phyloP scores from a whole-genome alignment of 2,888 invertebrate genomes.

The Augiades crinisus region DNA sequence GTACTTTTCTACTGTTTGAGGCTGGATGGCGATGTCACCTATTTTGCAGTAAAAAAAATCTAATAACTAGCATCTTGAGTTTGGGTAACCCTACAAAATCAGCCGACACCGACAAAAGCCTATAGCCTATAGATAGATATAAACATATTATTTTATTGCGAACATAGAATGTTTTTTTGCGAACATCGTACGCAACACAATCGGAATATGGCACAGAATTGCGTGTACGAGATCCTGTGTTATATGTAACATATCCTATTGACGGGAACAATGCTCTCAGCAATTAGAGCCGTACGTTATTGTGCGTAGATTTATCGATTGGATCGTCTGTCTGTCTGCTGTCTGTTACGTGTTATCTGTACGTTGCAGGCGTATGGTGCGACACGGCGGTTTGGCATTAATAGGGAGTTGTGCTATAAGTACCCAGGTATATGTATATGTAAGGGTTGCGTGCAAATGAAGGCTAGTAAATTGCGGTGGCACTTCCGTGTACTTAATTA shows the following conservation, averaged over 20 bases:
- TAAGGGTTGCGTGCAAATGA: too few relatives aligned
- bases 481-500: too few relatives aligned
- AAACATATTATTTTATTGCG: not conserved
- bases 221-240: not conserved
- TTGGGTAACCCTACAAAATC: too few relatives aligned
- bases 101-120: not conserved
- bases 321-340: slow-evolving; percentile 37
- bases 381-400: not conserved
- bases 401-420: not conserved
- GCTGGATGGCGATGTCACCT: too few relatives aligned
- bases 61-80: too few relatives aligned
- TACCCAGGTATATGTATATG: not conserved
- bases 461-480: too few relatives aligned
- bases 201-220: slow-evolving; percentile 11
- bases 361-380: not conserved
- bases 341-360: slow-evolving; percentile 15
- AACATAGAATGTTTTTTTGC: too few relatives aligned
- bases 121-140: not conserved
- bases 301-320: slow-evolving; percentile 43
- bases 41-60: too few relatives aligned
- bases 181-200: not conserved
- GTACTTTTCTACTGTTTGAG: too few relatives aligned
- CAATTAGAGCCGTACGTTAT: slow-evolving; percentile 14
- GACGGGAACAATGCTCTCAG: slow-evolving; percentile 11
- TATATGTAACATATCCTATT: slow-evolving; percentile 1